Evolutionary conservation across 2,797 vertebrate genomes (phyloP).

Genomic region (Merluccius polli): DNA sequence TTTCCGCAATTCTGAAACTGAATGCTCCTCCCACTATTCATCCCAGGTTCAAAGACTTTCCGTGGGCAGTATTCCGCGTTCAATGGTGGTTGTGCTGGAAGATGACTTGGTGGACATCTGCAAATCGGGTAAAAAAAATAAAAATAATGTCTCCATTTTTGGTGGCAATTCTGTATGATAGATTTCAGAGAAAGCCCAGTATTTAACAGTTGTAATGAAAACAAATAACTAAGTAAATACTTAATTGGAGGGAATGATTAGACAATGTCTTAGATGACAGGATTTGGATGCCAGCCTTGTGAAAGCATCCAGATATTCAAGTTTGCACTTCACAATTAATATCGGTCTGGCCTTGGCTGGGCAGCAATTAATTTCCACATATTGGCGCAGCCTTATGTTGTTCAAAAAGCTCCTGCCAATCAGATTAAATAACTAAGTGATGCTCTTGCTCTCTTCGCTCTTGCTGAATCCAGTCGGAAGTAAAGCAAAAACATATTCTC

Average conservation of each 20-base stretch:
- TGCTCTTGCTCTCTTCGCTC: no score
- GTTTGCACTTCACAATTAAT: not conserved
- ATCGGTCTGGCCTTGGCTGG: not conserved
- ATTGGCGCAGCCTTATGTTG: not conserved
- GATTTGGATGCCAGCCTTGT: no score
- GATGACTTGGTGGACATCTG: constrained; percentile 93
- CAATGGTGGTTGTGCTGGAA: constrained; percentile 89
- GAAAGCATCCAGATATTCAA: not conserved
- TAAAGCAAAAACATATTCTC: no score
- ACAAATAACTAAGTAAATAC: not conserved
- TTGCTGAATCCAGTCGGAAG: no score
- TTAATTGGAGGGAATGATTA: not conserved
- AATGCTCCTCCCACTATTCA: not conserved
- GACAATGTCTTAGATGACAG: no score
- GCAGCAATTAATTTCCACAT: not conserved
- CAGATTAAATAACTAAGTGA: no score
- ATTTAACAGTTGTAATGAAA: not conserved
- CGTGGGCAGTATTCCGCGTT: constrained; percentile 92
- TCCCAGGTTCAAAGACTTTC: constrained; percentile 88
- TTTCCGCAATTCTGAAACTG: no score
- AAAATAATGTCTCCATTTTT: not conserved
- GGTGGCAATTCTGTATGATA: not conserved
- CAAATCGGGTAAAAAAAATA: constrained; percentile 81
- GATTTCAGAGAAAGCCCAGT: no score
- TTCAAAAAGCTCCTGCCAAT: no score